phyloP scores from a whole-genome alignment of 2,797 vertebrate genomes.

The Scarus forsteni region DNA sequence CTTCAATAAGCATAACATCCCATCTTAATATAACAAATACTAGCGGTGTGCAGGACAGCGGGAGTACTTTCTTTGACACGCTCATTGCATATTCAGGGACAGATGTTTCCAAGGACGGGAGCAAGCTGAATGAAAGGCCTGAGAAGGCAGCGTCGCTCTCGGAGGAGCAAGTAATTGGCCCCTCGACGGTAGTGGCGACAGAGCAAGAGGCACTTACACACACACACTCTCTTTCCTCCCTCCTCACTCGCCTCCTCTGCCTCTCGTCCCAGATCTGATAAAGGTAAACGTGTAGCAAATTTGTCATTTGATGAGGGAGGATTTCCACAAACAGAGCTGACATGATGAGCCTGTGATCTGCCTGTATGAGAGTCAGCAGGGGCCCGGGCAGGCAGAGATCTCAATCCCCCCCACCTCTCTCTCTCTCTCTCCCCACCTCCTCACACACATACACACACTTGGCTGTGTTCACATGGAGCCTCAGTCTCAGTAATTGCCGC shows the following conservation, averaged over 20 bases:
- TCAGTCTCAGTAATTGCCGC: conserved; percentile 82
- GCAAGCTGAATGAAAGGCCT: conserved; percentile 77
- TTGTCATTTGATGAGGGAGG: conserved; percentile 88
- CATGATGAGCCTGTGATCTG: conserved; percentile 90
- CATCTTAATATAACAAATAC: conserved; percentile 87
- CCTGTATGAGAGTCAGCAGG: conserved; percentile 85
- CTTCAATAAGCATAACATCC: conserved; percentile 66
- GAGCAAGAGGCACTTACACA: conserved; percentile 68
- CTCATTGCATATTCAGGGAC: conserved; percentile 88
- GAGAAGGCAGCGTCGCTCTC: conserved; percentile 81
- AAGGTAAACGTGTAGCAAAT: conserved; percentile 90
- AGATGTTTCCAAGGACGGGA: conserved; percentile 83
- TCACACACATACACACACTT: conserved; percentile 64
- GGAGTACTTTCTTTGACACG: conserved; percentile 73
- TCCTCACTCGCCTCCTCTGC: conserved; percentile 67
- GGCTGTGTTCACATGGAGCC: conserved; percentile 75
- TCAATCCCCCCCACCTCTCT: conserved; percentile 77
- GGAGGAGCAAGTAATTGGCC: conserved; percentile 90
- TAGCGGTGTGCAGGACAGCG: conserved; percentile 75
- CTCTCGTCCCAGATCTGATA: conserved; percentile 87
- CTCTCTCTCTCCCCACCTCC: conserved; percentile 52
- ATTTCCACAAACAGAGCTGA: conserved; percentile 88
- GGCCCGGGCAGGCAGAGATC: conserved; percentile 81
- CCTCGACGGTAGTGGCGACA: conserved; percentile 83
- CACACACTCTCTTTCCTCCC: conserved; percentile 46